Base-by-base conservation (phyloP, 2,888 invertebrate genomes). In the Cataglyphis altisquamis region DNA sequence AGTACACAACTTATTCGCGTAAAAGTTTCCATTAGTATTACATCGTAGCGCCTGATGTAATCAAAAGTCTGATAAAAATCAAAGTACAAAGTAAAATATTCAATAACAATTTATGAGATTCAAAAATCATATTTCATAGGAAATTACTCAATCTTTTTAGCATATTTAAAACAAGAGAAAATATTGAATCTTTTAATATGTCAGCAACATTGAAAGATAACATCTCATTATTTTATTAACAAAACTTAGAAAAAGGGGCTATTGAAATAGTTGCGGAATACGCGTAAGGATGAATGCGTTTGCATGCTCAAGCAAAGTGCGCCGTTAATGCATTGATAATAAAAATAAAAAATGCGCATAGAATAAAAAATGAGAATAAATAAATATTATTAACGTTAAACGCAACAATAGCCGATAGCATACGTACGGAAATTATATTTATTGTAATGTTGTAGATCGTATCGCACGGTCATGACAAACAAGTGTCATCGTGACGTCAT, bases 401-500 rank as follows among this genome's bases (percentile, higher is more conserved):
- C 9, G 32, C n/a, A 12, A 4, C 52, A 15, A n/a, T 36, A 32
- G 21, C 18, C 21, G 78, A 4, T 57, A 12, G 57, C 41, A 41
- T 60, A 70, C 72, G 57, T 36, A 72, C 72, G 45, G 72, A 80
- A 70, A 80, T 80, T 15, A 72, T 86, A 78, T 87, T 88, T 87
- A 84, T 89, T 87, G 67, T 52, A n/a, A n/a, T 52, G n/a, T 82
- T 82, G 82, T 87, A 78, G 87, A 90, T 90, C 80, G 48, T 41
- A 82, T 75, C 36, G 52, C 9, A 29, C 18, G 32, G 55, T 21
- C 45, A 83, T 39, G 85, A 72, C 85, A 88, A 90, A 90, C 90
- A 89, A 90, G 86, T 90, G 87, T 87, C 89, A 90, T 87, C 77
- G 85, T 90, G 90, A 90, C 90, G 90, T 90, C 90, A 90, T 86